phyloP scores from a whole-genome alignment of 2,888 invertebrate species.

The Dynastes maya region DNA sequence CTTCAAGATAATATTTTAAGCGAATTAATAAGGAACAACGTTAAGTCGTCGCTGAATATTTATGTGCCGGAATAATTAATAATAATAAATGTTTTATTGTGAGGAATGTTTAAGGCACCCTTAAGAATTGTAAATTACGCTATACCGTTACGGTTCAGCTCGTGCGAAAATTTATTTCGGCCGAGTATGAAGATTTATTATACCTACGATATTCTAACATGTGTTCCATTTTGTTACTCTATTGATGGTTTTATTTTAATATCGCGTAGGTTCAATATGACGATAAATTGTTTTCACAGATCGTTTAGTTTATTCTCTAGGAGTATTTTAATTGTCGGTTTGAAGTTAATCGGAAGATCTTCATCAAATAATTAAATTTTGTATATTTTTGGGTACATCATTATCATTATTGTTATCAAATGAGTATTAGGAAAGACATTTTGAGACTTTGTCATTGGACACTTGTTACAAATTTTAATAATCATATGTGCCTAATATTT shows the following conservation, averaged over 20 bases:
- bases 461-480: too few relatives aligned
- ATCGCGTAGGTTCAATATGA: background rate
- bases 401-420: too few relatives aligned
- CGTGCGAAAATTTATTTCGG: conserved; percentile 14
- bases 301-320: too few relatives aligned
- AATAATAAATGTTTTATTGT: conserved; percentile 46
- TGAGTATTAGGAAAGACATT: too few relatives aligned
- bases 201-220: background rate
- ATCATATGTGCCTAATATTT: too few relatives aligned
- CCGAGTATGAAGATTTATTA: background rate
- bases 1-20: conserved; percentile 46
- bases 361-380: too few relatives aligned
- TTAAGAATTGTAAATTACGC: conserved; percentile 34
- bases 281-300: too few relatives aligned
- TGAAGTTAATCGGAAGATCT: too few relatives aligned
- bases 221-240: background rate
- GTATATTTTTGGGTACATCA: too few relatives aligned
- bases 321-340: too few relatives aligned
- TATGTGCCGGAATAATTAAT: conserved; percentile 43
- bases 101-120: conserved; percentile 29
- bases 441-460: too few relatives aligned
- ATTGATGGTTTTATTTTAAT: background rate
- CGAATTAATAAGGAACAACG: conserved; percentile 46
- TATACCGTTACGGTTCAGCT: background rate
- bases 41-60: conserved; percentile 45